Evolutionary conservation across 2,113 vertebrate genomes (phyloP), one percentile per base, ranked within the genome.

Genomic region (Brienomyrus longianalis): DNA sequence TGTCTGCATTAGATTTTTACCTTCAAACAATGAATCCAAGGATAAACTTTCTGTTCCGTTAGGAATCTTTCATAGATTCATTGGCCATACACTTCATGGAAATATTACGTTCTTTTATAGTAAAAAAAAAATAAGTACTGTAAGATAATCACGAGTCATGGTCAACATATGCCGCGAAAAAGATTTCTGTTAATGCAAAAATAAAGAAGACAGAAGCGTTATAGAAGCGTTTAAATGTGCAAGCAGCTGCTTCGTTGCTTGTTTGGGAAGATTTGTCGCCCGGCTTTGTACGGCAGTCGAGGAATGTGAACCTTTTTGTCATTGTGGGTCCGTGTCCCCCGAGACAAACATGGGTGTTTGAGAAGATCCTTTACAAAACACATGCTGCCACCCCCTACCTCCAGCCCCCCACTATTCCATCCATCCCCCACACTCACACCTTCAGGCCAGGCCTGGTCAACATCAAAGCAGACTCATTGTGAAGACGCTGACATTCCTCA

Each of bases 401-500:
- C 70, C 11, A 31, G 3, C 31, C 70, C 35, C 70, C 11, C 35
- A 19, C 35, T 43, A 43, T 39, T 84, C 0, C 19, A 6, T 35
- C 27, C 56, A 90, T 10, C 52, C 31, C 39, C 6, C 84, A 50
- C 21, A 59, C 6, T 21, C 45, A 3, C 74, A 43, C 10, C 48
- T 66, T 5, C 13, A 9, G 10, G 1, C 13, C 51, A 17, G 21
- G 56, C 17, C 39, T 56, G 13, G 45, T 0, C 51, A 17, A 1
- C 52, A 91, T 15, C 48, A 19, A 23, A 50, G 52, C 88, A 54
- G 10, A 92, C 51, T 19, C 7, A 62, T 92, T 91, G 70, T 77
- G 91, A 91, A 90, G 21, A 91, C 90, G 15, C 7, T 89, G 70
- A 93, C 90, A 95, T 95, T 94, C 93, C 92, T 93, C 91, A 92